phyloP scores from a whole-genome alignment of 1,140 invertebrate genomes.

The Lutraria rhynchaena region DNA sequence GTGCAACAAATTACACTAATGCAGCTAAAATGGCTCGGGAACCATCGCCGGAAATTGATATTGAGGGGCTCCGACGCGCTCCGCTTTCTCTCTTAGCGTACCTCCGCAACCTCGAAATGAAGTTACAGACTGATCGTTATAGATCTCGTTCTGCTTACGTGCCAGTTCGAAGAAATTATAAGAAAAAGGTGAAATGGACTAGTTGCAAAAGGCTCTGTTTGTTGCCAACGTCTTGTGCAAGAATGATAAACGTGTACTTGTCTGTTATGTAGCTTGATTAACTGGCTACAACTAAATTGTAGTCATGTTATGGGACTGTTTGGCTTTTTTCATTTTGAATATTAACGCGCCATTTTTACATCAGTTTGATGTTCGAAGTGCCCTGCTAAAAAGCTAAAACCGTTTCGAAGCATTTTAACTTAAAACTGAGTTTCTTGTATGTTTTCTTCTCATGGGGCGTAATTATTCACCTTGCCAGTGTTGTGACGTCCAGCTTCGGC shows the following conservation, averaged over 20 bases:
- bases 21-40: slow-evolving; percentile 33
- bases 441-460: slow-evolving; percentile 62
- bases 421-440: slow-evolving; percentile 35
- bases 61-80: slow-evolving; percentile 56
- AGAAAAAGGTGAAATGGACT: slow-evolving; percentile 51
- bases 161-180: slow-evolving; percentile 39
- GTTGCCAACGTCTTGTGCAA: slow-evolving; percentile 20
- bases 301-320: slow-evolving; percentile 13
- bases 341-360: slow-evolving; percentile 29
- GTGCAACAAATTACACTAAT: slow-evolving; percentile 7
- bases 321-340: slow-evolving; percentile 7
- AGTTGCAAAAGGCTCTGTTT: slow-evolving; percentile 12
- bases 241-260: slow-evolving; percentile 16
- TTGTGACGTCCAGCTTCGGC: slow-evolving; percentile 14
- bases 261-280: slow-evolving; percentile 8
- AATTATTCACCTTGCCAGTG: slow-evolving; percentile 17
- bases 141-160: slow-evolving; percentile 37
- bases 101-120: slow-evolving; percentile 55
- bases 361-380: neutral
- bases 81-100: slow-evolving; percentile 55
- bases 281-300: slow-evolving; percentile 1
- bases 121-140: slow-evolving; percentile 21
- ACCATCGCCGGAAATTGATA: slow-evolving; percentile 27
- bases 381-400: slow-evolving; percentile 17
- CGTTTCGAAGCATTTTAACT: slow-evolving; percentile 2